phyloP scores from a whole-genome alignment of 2,797 vertebrate genomes.

The Xiphorhynchus erythropygius region DNA sequence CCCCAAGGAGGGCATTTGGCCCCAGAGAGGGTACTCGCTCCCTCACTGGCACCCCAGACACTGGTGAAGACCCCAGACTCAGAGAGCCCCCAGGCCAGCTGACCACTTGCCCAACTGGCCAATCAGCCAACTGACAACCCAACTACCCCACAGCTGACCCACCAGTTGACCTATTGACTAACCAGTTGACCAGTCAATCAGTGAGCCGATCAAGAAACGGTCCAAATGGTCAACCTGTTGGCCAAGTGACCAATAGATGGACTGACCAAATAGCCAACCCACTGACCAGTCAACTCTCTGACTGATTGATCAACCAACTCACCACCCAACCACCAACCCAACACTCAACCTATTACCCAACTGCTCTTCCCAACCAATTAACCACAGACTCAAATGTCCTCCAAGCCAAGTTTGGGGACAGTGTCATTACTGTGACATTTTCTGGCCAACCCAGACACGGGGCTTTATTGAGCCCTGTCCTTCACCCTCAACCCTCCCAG shows the following conservation, averaged over 20 bases:
- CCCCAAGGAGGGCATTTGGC: neutral
- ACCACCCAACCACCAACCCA: neutral
- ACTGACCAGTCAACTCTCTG: neutral
- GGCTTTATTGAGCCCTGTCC: neutral
- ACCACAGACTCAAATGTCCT: neutral
- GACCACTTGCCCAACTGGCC: neutral
- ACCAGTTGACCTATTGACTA: neutral
- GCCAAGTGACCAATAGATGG: neutral
- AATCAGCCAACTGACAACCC: neutral
- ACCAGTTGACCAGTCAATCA: neutral
- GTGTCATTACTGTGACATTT: neutral
- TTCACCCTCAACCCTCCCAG: neutral
- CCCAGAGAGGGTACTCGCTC: neutral
- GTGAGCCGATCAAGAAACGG: neutral
- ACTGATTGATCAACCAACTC: neutral
- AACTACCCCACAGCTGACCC: accelerated
- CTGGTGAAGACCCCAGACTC: accelerated
- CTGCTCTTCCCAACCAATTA: neutral
- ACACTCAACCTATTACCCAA: neutral
- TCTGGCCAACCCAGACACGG: neutral
- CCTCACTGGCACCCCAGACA: neutral
- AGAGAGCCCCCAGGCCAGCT: neutral
- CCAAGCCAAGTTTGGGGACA: neutral
- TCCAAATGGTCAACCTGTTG: neutral
- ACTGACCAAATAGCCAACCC: neutral